A percentile compares a stretch with the other conserved stretches of the same genome.
Evolutionary conservation across 2,113 vertebrate species (phyloP).

Genomic region (Indri indri): DNA sequence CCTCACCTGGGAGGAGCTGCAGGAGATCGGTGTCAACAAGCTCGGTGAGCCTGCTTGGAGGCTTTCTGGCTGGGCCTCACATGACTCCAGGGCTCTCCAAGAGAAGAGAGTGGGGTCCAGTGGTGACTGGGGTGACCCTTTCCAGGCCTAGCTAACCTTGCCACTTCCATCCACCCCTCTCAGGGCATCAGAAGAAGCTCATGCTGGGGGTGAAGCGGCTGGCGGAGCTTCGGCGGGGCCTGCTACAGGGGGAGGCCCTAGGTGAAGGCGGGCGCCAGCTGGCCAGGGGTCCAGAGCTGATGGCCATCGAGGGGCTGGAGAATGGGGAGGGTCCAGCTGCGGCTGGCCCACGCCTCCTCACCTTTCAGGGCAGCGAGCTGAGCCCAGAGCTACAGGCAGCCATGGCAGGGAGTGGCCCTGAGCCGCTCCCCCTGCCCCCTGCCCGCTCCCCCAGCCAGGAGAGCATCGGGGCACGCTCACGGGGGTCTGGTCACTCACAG

Average conservation of each 20-base stretch:
- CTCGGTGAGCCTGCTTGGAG: conserved; percentile 87
- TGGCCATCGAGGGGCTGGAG: conserved; percentile 91
- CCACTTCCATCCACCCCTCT: not conserved
- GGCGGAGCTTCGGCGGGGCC: conserved; percentile 90
- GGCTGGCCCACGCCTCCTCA: conserved; percentile 89
- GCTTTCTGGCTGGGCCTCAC: not conserved
- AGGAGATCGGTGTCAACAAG: conserved; percentile 96
- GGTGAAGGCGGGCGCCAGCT: conserved; percentile 41
- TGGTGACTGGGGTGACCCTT: not conserved
- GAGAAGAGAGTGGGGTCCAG: not conserved
- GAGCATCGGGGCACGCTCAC: conserved; percentile 91
- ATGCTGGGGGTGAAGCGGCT: conserved; percentile 96
- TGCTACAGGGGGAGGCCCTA: conserved; percentile 84
- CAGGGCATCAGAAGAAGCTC: conserved; percentile 98
- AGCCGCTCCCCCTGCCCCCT: conserved; percentile 81
- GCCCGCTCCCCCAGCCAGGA: conserved; percentile 91
- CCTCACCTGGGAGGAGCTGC: conserved; percentile 96
- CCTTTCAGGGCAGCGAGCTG: conserved; percentile 95
- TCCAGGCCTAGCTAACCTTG: not conserved
- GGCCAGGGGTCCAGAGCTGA: conserved; percentile 83
- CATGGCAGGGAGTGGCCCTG: conserved; percentile 87
- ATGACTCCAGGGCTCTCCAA: fast-evolving
- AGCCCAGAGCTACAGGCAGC: conserved; percentile 93
- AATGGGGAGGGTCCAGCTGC: conserved; percentile 86
- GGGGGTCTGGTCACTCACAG: conserved; percentile 92